Evolutionary conservation across 2,113 vertebrate species (phyloP), one percentile per base, ranked within the genome.

Genomic region (Sigmodon hispidus): DNA sequence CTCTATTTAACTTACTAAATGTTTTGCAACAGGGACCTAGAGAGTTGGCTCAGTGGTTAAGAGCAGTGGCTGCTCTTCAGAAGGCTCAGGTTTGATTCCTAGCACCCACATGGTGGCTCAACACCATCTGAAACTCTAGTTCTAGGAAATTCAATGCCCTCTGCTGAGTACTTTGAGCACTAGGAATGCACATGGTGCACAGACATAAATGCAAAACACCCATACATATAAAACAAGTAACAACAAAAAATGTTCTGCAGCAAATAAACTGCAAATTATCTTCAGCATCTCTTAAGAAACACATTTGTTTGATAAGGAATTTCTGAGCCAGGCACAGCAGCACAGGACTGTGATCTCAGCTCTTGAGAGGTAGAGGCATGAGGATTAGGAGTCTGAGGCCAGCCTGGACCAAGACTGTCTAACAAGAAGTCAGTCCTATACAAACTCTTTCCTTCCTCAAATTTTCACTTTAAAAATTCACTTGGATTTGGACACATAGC

Each of bases 271-370:
- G 43, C 73, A 94, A 55, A 88, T 91, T 26, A 72, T 45, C 48
- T 61, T 94, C 34, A 90, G 69, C 8, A 26, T 67, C 76, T 85
- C 84, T 91, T 83, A 89, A 89, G n/a, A 95, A 91, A 93, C 11
- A 57, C 61, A 43, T 67, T 67, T 89, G 43, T 89, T 89, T 57
- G 34, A 59, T 26, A 83, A 91, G 83, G 29, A 93, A 95, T 84
- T 91, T 81, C 94, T 89, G 86, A 72, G 86, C 36, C 36, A 70
- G 50, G 36, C 48, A 72, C 48, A 69, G 61, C 26, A 11, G 22
- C 31, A 87, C 50, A 57, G 67, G 50, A 16, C 86, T 72, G 13
- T 57, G 52, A 87, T 29, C 34, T 26, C 34, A 70, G 65, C 65
- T 52, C 36, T 40, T 57, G n/a, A 5, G 86, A 72, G n/a, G 86